Base-by-base conservation (phyloP, 2,888 invertebrate species). In the Leptogaster cylindrica region DNA sequence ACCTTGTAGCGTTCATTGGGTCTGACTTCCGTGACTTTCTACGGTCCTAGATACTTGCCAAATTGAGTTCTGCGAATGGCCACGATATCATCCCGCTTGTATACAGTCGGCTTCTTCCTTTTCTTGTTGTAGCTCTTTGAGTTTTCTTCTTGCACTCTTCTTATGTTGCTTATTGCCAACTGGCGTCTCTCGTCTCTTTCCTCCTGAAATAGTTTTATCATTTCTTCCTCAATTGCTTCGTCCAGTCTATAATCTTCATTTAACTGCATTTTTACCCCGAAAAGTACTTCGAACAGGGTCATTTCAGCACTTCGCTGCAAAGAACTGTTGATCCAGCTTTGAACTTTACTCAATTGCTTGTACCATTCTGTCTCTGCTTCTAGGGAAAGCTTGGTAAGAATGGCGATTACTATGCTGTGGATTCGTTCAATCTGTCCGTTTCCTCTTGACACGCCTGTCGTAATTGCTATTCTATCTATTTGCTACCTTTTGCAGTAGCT, bases 11-110 rank as follows among this genome's bases (percentile, higher is more conserved):
- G 46, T 16, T 39, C 39, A 12, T 39, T 39, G 6, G 39, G 39
- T n/a, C 39, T 4, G 14, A 39, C 16, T 39, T 46, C 16, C 5
- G 20, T 46, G 46, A 46, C 20, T 46, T 18, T 12, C n/a, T 20
- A 46, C n/a, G 46, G 46, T 46, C 46, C 46, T 46, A 46, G 20
- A 20, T 46, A 46, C 10, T 20, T 46, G n/a, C 46, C 46, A 14
- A 46, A 5, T 18, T 46, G 46, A 6, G 20, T 46, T 4, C 46
- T 16, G 16, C 46, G 3, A 20, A 46, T 46, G 7, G 46, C 46
- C 10, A 46, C 46, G n/a, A 46, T 18, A 4, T 20, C 46, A 18
- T 18, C 18, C 18, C 16, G 20, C 4, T 48, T 1, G n/a, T 48
- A 48, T 5, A n/a, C 23, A 23, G 18, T 48, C 20, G n/a, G 1